A percentile compares a stretch with the other conserved stretches of the same genome.
These are phyloP conservation scores for Peromyscus eremicus DNA, from an alignment of 2,797 vertebrate species.

Conservation along the genomic window DNA sequence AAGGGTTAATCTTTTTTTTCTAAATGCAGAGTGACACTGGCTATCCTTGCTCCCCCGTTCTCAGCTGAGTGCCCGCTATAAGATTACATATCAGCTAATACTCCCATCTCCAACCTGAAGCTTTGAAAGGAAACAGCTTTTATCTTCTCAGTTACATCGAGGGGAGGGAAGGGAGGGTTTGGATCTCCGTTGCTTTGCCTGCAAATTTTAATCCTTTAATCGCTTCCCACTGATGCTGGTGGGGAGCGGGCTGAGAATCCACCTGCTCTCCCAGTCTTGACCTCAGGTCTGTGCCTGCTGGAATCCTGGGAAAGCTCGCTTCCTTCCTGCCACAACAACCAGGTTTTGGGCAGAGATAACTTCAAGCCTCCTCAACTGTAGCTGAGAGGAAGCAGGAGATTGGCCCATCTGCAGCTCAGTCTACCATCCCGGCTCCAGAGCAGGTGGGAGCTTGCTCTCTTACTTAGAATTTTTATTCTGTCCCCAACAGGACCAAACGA, in stretches of 20 bases:
- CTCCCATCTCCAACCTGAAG: slow-evolving; percentile 74
- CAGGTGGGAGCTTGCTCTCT: slow-evolving; percentile 60
- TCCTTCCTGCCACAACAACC: slow-evolving; percentile 65
- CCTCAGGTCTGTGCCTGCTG: slow-evolving; percentile 28
- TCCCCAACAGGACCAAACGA: not conserved
- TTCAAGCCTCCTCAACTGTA: slow-evolving; percentile 52
- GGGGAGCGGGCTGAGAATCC: not conserved
- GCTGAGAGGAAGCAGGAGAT: slow-evolving; percentile 73
- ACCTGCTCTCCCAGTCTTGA: not conserved
- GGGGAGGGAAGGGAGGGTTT: slow-evolving; percentile 16
- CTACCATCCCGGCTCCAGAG: slow-evolving; percentile 60
- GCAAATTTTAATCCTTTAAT: slow-evolving; percentile 74
- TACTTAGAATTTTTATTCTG: slow-evolving; percentile 39
- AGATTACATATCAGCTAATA: slow-evolving; percentile 70
- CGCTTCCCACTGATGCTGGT: slow-evolving; percentile 16
- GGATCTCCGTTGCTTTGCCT: slow-evolving; percentile 69
- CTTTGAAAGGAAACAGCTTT: slow-evolving; percentile 76
- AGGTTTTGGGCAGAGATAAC: slow-evolving; percentile 83
- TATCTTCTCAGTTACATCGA: slow-evolving; percentile 79
- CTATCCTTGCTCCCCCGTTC: slow-evolving; percentile 62
- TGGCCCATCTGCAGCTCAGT: not conserved
- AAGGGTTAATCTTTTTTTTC: slow-evolving; percentile 64
- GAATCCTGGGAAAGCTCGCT: slow-evolving; percentile 61
- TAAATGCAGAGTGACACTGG: slow-evolving; percentile 69
- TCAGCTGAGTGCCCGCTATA: slow-evolving; percentile 48